A percentile compares a stretch with the other conserved stretches of the same genome.
phyloP scores from a whole-genome alignment of 2,113 vertebrate genomes.

The Centropristis striata region DNA sequence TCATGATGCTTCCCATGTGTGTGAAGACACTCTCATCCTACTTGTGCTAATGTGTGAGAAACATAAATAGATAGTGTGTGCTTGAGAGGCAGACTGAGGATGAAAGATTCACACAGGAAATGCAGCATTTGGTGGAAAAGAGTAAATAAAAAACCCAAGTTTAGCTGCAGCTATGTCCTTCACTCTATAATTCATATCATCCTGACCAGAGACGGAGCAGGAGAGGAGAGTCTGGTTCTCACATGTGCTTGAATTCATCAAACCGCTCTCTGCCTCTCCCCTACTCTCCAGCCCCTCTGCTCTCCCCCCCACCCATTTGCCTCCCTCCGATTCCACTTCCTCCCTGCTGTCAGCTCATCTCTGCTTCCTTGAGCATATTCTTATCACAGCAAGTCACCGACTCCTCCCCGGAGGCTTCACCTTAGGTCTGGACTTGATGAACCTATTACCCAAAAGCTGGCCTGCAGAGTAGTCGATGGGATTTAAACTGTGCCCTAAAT shows the following conservation, averaged over 20 bases:
- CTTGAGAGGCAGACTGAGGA: background rate
- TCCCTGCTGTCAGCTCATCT: conserved; percentile 33
- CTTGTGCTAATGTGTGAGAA: conserved; percentile 26
- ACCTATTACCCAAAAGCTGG: conserved; percentile 48
- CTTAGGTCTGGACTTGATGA: conserved; percentile 10
- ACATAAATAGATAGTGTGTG: background rate
- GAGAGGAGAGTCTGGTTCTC: conserved; percentile 14
- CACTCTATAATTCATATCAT: conserved; percentile 60
- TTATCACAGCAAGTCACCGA: conserved; percentile 34
- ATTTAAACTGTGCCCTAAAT: conserved; percentile 63
- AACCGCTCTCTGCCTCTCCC: conserved; percentile 8
- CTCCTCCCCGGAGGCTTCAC: conserved; percentile 14
- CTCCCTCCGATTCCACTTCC: background rate
- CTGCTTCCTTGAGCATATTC: conserved; percentile 27
- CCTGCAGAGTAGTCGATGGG: conserved; percentile 28
- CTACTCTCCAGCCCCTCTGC: background rate
- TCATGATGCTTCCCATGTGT: background rate
- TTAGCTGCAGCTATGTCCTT: conserved; percentile 12
- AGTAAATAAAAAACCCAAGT: conserved; percentile 2
- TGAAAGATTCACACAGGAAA: background rate
- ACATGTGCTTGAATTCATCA: conserved; percentile 16
- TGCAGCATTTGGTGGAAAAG: background rate
- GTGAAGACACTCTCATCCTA: conserved; percentile 14
- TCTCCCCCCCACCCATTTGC: background rate
- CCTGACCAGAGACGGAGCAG: conserved; percentile 20